Base-by-base conservation (phyloP, 2,888 invertebrate species). In the Orthosia incerta region DNA sequence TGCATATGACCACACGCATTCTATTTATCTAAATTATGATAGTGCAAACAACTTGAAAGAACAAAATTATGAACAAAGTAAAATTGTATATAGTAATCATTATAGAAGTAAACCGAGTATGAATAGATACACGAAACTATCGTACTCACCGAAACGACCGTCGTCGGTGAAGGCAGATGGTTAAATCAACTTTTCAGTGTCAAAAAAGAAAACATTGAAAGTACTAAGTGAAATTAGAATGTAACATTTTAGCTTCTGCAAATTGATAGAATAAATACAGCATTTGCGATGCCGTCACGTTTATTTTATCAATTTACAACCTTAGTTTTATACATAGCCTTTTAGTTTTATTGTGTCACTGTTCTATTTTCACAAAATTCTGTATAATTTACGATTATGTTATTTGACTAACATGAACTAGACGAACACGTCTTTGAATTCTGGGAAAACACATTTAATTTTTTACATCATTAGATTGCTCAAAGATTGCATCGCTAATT, bases 171-270 rank as follows among this genome's bases (percentile, higher is more conserved):
- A 53, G 53, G 61, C 31, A 53, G 53, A 53, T 20, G 13, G n/a
- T 53, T 1, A 50, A 82, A 71, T 77, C 60, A 61, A 45, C 2
- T 67, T 7, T 15, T 67, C 12, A 48, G 56, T 61, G 31, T 55
- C 46, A 62, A 71, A 71, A 66, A 57, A 71, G 53, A 67, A 83
- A 84, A 73, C 23, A 60, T 72, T 83, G 80, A 76, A 82, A 82
- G 76, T 73, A 69, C 66, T 60, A 18, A 51, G 82, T 59, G 76
- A 80, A 73, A 74, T 72, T 80, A 65, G 80, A 84, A 84, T 84
- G 75, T 62, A 75, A 45, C 59, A 70, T 63, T 23, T 55, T 23
- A 65, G 39, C 2, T 61, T 45, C 16, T 78, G 76, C 53, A 73
- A 86, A 86, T 83, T 80, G 59, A 57, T 73, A 76, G 53, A 73